phyloP scores from a whole-genome alignment of 2,113 vertebrate genomes.

The Malurus cyaneus region DNA sequence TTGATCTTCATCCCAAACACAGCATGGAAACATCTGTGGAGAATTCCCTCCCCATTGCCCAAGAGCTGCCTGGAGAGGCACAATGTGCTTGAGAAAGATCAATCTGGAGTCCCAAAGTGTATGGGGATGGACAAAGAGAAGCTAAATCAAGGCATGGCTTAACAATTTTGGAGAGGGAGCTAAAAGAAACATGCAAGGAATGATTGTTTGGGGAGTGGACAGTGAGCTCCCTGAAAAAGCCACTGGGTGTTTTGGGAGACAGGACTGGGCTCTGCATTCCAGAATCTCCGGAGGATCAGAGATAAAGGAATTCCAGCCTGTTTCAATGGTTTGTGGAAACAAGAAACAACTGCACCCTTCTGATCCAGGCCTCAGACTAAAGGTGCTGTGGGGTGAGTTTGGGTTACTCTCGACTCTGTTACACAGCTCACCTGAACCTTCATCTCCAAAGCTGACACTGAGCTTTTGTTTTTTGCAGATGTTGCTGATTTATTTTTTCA shows the following conservation, averaged over 20 bases:
- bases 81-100: neutral
- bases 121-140: neutral
- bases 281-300: neutral
- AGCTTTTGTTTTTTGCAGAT: neutral
- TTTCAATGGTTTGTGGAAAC: neutral
- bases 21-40: neutral
- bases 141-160: neutral
- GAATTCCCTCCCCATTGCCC: conserved; percentile 1
- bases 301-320: neutral
- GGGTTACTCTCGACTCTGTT: neutral
- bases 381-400: neutral
- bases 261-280: neutral
- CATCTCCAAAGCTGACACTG: neutral
- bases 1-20: neutral
- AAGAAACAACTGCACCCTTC: neutral
- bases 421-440: neutral
- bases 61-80: neutral
- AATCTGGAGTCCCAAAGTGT: neutral
- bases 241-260: neutral
- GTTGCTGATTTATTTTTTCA: neutral
- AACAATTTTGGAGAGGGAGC: neutral
- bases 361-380: neutral
- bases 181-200: neutral
- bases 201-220: neutral
- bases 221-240: neutral